Percentiles rank a stretch among this genome's conserved stretches.
phyloP scores from a whole-genome alignment of 2,113 vertebrate genomes.

The Dromiciops gliroides region DNA sequence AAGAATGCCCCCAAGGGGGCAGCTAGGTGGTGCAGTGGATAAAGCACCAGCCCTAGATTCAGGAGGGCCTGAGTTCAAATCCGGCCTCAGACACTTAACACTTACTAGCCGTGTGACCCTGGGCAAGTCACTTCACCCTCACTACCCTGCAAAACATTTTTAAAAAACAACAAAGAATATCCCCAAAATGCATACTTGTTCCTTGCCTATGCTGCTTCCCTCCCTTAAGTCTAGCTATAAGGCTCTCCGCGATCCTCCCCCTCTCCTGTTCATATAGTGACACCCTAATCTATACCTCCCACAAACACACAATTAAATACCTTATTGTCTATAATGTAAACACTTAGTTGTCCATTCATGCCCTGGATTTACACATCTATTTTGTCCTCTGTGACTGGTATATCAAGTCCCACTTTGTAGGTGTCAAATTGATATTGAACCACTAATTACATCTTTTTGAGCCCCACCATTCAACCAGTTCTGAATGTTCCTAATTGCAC shows the following conservation, averaged over 20 bases:
- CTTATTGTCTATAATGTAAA: neutral
- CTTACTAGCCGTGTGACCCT: too few species aligned
- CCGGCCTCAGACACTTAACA: too few species aligned
- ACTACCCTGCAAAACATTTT: too few species aligned
- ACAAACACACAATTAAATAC: neutral
- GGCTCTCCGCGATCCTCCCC: neutral
- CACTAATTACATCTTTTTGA: neutral
- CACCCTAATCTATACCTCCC: neutral
- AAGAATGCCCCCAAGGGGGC: slow-evolving; percentile 1
- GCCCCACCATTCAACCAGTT: neutral
- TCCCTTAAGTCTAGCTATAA: neutral
- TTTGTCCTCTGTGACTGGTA: neutral
- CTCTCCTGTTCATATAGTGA: neutral
- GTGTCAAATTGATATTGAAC: neutral
- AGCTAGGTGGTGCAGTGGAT: too few species aligned
- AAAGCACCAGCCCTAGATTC: too few species aligned
- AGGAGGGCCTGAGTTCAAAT: too few species aligned
- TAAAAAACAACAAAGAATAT: too few species aligned
- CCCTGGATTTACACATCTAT: neutral
- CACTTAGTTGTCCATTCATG: neutral
- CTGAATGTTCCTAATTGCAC: neutral
- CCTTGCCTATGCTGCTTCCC: neutral
- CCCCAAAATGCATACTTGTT: neutral
- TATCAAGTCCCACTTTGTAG: neutral
- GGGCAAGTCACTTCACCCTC: too few species aligned